Evolutionary conservation across 1,140 invertebrate genomes (phyloP).

Genomic region (Streblospio benedicti): DNA sequence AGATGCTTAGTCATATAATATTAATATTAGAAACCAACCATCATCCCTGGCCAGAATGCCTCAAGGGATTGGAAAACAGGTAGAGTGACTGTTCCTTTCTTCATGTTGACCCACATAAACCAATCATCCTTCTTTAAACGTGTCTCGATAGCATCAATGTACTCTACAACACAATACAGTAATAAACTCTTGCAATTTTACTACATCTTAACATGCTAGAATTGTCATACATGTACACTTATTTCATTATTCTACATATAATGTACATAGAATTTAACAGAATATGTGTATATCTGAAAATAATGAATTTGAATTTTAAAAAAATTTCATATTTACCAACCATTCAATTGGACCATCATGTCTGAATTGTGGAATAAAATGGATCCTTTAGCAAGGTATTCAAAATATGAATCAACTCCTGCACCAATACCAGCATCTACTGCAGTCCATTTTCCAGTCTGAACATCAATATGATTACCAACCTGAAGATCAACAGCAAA

Average conservation of each 20-base stretch:
- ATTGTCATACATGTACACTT: too few relatives aligned
- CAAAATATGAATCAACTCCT: conserved; percentile 97
- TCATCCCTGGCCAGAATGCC: conserved; percentile 94
- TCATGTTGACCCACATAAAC: conserved; percentile 94
- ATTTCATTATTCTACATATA: too few relatives aligned
- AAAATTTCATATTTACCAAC: too few relatives aligned
- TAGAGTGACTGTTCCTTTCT: conserved; percentile 84
- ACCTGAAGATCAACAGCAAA: conserved; percentile 55
- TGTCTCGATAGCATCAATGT: conserved; percentile 68
- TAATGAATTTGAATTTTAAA: too few relatives aligned
- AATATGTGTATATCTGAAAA: too few relatives aligned
- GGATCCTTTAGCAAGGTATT: conserved; percentile 94
- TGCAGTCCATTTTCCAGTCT: conserved; percentile 92
- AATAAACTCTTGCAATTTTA: background rate
- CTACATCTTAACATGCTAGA: background rate
- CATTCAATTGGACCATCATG: conserved; percentile 80
- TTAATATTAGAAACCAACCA: conserved; percentile 53
- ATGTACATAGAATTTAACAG: too few relatives aligned
- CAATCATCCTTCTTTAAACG: conserved; percentile 83
- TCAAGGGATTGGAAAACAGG: conserved; percentile 97
- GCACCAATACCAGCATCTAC: conserved; percentile 83
- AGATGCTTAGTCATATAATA: background rate
- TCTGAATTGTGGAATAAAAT: conserved; percentile 65
- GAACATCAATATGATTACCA: conserved; percentile 94
- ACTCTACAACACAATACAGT: conserved; percentile 51